phyloP scores from a whole-genome alignment of 2,113 vertebrate species.

The Ceyx cyanopectus region DNA sequence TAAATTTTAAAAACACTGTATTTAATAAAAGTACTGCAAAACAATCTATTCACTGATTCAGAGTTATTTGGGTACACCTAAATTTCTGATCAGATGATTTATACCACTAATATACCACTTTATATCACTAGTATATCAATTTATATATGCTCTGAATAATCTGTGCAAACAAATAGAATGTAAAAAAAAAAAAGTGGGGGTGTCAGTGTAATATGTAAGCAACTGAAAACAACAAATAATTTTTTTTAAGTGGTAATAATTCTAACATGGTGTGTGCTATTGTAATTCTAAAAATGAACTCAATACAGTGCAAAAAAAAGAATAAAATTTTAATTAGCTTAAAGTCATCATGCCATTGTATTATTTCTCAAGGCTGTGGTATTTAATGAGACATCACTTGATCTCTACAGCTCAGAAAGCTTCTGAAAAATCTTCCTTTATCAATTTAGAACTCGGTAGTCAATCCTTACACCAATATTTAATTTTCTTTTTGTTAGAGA shows the following conservation, averaged over 20 bases:
- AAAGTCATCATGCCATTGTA: not conserved
- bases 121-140: too few species aligned
- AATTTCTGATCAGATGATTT: not conserved
- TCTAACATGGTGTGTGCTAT: not conserved
- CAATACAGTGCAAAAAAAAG: not conserved
- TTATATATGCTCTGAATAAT: not conserved
- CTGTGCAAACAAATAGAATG: not conserved
- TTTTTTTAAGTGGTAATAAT: not conserved
- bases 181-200: not conserved
- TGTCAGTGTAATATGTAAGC: not conserved
- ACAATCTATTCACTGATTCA: not conserved
- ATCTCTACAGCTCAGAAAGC: not conserved
- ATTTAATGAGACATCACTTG: not conserved
- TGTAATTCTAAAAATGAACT: not conserved
- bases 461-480: not conserved
- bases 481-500: constrained; percentile 14
- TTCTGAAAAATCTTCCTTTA: not conserved
- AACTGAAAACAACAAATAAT: not conserved
- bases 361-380: not conserved
- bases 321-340: not conserved
- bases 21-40: not conserved
- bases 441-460: not conserved
- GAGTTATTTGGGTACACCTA: not conserved
- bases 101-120: too few species aligned
- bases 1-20: not conserved